Base-by-base conservation (phyloP, 2,888 invertebrate genomes). In the Apodemia duryi region DNA sequence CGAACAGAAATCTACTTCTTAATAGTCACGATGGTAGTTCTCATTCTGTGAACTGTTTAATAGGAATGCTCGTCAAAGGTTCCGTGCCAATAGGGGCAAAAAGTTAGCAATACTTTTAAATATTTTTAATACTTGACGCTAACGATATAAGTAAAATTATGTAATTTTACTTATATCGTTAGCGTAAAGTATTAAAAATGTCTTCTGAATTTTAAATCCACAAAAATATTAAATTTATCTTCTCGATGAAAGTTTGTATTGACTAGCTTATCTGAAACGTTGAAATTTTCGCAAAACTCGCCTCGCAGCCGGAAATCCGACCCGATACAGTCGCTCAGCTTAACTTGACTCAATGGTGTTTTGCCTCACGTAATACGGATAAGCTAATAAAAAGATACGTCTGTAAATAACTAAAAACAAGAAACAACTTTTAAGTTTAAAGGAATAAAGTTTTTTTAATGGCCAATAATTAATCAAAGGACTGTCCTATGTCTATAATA, bases 261-360 rank as follows among this genome's bases (percentile, higher is more conserved):
- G 75, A 74, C 71, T 72, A 71, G 76, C 76, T 78, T 79, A 79
- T 78, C 79, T 74, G 70, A 66, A 70, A 67, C 70, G 73, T 73
- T 67, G 73, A 72, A 75, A 74, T 75, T 46, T 79, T 78, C 76
- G 71, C 75, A 69, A 75, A 76, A 77, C 74, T 74, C 74, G 73
- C 67, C 72, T 57, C 54, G 69, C 70, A 67, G 73, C 68, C 79
- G 79, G 78, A 79, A 69, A 72, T 79, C 78, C 79, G 77, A 66
- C 65, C 71, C 68, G 77, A 77, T 79, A 78, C 76, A 73, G 75
- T 63, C 69, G 70, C 66, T 68, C 71, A 43, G 64, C 29, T 28
- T 54, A 35, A 41, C 57, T 54, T 41, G 38, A 10, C 32, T 38
- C 28, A 29, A 11, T 38, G 32, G 63, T 52, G 63, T 57, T 57